Evolutionary conservation across 2,113 vertebrate genomes (phyloP).

Genomic region (Lagenorhynchus albirostris): DNA sequence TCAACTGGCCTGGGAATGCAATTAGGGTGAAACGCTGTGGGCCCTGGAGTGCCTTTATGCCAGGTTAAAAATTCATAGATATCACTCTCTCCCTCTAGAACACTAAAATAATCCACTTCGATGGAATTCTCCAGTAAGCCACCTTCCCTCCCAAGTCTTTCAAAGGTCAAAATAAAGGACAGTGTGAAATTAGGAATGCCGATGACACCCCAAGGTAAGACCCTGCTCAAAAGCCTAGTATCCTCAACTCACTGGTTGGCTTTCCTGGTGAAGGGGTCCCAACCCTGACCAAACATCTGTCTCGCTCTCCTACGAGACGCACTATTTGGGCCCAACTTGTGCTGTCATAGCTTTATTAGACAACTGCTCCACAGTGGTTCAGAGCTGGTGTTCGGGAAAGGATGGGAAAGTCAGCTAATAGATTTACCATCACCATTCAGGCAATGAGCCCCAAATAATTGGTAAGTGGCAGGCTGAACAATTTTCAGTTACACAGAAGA

Average conservation of each 20-base stretch:
- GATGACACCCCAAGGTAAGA: conserved; percentile 14
- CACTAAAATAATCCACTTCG: conserved; percentile 52
- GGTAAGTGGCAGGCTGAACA: background rate
- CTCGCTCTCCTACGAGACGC: background rate
- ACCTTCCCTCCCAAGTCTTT: conserved; percentile 36
- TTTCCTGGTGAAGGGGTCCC: background rate
- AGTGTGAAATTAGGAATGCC: conserved; percentile 24
- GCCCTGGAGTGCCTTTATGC: conserved; percentile 59
- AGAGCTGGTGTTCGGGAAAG: background rate
- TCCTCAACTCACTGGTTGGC: background rate
- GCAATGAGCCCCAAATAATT: background rate
- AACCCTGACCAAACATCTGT: background rate
- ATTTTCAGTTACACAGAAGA: background rate
- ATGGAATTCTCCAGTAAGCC: conserved; percentile 7
- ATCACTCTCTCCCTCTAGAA: conserved; percentile 51
- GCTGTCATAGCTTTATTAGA: background rate
- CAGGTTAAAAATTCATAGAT: conserved; percentile 70
- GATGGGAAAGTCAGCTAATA: background rate
- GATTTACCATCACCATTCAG: background rate
- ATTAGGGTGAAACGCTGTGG: conserved; percentile 52
- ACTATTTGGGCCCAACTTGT: background rate
- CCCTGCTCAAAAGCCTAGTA: background rate
- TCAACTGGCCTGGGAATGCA: conserved; percentile 65
- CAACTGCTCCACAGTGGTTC: background rate
- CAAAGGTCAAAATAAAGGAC: conserved; percentile 58